These are phyloP conservation scores for Cataglyphis rosenhaueri DNA, from an alignment of 2,888 invertebrate genomes.

Conservation along the genomic window DNA sequence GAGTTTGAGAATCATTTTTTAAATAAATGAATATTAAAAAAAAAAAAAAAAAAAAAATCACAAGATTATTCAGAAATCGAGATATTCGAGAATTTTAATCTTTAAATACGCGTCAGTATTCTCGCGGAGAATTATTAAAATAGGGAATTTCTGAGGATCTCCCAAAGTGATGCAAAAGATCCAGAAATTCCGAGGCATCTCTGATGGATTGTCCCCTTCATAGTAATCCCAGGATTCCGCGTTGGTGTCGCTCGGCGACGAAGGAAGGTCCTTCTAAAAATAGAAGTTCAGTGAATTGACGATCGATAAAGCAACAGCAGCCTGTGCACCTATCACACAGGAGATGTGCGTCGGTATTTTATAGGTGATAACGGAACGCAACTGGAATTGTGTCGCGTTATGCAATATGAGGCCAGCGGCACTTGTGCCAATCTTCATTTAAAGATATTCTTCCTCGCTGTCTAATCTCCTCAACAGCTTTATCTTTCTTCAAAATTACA, in stretches of 20 bases:
- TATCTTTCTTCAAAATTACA: slow-evolving; percentile 19
- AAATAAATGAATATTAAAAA: not conserved
- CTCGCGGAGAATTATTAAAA: slow-evolving; percentile 18
- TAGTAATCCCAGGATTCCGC: slow-evolving; percentile 49
- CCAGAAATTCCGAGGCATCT: slow-evolving; percentile 29
- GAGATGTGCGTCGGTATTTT: slow-evolving; percentile 39
- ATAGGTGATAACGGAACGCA: slow-evolving; percentile 30
- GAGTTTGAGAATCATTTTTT: not conserved
- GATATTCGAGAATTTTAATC: not conserved
- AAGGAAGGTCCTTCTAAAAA: slow-evolving; percentile 59
- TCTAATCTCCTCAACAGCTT: not conserved
- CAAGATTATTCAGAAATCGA: not conserved
- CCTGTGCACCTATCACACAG: slow-evolving; percentile 47
- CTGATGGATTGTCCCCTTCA: slow-evolving; percentile 36
- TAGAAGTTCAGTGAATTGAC: slow-evolving; percentile 57
- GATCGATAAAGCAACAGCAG: slow-evolving; percentile 59
- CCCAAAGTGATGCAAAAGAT: slow-evolving; percentile 25
- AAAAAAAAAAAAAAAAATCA: not conserved
- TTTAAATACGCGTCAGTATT: not conserved
- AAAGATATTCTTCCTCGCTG: not conserved
- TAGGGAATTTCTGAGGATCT: slow-evolving; percentile 21
- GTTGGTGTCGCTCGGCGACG: slow-evolving; percentile 39
- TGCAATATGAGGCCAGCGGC: not conserved
- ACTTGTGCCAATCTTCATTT: not conserved
- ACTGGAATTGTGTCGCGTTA: slow-evolving; percentile 37